phyloP scores from a whole-genome alignment of 2,888 invertebrate species.

The Zeuzera pyrina region DNA sequence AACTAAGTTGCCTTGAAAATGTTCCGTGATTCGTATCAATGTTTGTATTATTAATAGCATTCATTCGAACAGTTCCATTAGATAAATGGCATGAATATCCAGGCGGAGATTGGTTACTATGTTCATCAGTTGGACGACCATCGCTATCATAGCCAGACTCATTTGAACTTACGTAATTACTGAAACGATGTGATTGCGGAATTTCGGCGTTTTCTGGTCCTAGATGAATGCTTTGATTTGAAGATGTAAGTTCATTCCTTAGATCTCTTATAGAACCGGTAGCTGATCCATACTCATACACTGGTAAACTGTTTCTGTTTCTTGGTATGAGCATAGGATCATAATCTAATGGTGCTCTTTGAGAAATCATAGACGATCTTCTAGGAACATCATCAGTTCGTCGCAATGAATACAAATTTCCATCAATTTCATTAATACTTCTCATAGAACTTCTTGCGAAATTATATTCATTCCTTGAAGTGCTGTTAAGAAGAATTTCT shows the following conservation, averaged over 20 bases:
- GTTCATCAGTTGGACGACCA: slow-evolving; percentile 74
- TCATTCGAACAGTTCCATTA: slow-evolving; percentile 33
- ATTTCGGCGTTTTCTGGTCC: slow-evolving; percentile 69
- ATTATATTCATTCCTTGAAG: slow-evolving; percentile 47
- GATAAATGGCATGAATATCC: slow-evolving; percentile 62
- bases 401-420: slow-evolving; percentile 34
- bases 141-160: slow-evolving; percentile 90
- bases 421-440: slow-evolving; percentile 56
- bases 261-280: slow-evolving; percentile 55
- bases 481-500: slow-evolving; percentile 53
- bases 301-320: slow-evolving; percentile 65
- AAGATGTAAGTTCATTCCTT: slow-evolving; percentile 53
- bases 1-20: slow-evolving; percentile 57
- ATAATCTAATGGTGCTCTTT: slow-evolving; percentile 54
- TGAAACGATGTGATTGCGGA: slow-evolving; percentile 75
- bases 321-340: slow-evolving; percentile 66
- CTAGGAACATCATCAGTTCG: slow-evolving; percentile 46
- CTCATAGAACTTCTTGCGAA: slow-evolving; percentile 54
- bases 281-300: slow-evolving; percentile 56
- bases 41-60: slow-evolving; percentile 30
- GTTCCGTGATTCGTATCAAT: slow-evolving; percentile 42
- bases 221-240: slow-evolving; percentile 69
- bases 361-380: slow-evolving; percentile 63
- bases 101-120: slow-evolving; percentile 69
- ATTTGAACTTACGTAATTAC: slow-evolving; percentile 85